These are phyloP conservation scores for Globia sparganii DNA, from an alignment of 2,888 invertebrate species.

Conservation along the genomic window DNA sequence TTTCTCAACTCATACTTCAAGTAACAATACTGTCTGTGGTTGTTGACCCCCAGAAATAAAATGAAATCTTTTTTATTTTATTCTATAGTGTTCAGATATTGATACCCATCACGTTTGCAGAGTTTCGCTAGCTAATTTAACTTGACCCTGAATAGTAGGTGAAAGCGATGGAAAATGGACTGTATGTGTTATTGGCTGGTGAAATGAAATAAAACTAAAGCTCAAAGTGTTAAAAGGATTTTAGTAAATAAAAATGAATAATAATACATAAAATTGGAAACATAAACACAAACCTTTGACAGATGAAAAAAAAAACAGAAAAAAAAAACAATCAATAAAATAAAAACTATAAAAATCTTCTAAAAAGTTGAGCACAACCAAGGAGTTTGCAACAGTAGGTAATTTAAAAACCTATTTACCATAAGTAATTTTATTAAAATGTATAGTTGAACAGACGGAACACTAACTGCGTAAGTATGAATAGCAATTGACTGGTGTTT, in stretches of 20 bases:
- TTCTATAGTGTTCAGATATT: not conserved
- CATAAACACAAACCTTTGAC: no score
- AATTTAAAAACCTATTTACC: not conserved
- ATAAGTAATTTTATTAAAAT: not conserved
- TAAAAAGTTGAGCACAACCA: no score
- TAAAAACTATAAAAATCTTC: no score
- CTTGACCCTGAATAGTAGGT: not conserved
- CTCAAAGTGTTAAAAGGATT: no score
- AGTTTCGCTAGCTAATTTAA: not conserved
- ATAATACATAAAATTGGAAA: no score
- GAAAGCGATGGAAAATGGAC: no score
- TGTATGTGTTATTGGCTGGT: no score
- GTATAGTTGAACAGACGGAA: not conserved
- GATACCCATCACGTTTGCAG: not conserved
- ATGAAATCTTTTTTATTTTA: not conserved
- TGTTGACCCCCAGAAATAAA: not conserved
- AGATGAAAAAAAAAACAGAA: no score
- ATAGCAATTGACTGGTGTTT: constrained; percentile 12
- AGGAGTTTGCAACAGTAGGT: no score
- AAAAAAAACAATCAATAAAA: no score
- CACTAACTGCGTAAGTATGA: not conserved
- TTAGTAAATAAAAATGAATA: no score
- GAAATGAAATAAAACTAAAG: no score
- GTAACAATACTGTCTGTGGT: not conserved
- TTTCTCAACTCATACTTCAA: not conserved